Percentiles rank a stretch among this genome's conserved stretches.
Conservation (phyloP, 2,888 invertebrate genomes). For the Hermaeophaga mercurialis region DNA sequence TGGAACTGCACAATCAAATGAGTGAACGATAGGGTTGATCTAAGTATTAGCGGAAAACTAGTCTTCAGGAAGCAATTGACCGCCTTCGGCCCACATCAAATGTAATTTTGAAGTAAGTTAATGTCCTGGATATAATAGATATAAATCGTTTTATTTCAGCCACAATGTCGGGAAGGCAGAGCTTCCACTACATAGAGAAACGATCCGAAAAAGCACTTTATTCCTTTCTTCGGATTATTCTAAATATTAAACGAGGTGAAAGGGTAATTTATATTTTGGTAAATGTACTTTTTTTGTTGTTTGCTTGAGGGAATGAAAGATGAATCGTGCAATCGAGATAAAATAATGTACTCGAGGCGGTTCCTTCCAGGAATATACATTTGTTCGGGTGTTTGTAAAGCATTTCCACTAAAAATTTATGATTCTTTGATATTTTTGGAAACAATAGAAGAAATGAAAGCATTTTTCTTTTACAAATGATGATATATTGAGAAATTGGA, state of each 20-base stretch:
- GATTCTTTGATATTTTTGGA: slow-evolving; percentile 1
- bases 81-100: slow-evolving; percentile 41
- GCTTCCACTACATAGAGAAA: slow-evolving; percentile 23
- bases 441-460: background rate
- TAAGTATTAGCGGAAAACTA: slow-evolving; percentile 24
- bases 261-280: slow-evolving; percentile 17
- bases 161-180: slow-evolving; percentile 37
- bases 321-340: slow-evolving; percentile 6
- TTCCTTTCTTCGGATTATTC: slow-evolving; percentile 11
- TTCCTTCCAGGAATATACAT: background rate
- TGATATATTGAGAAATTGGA: background rate
- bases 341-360: slow-evolving; percentile 4
- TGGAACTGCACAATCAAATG: slow-evolving; percentile 17
- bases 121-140: slow-evolving; percentile 52
- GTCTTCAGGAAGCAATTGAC: slow-evolving; percentile 34
- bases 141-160: slow-evolving; percentile 50
- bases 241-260: slow-evolving; percentile 19
- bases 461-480: background rate
- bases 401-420: slow-evolving; percentile 6
- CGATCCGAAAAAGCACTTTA: slow-evolving; percentile 8
- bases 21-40: slow-evolving; percentile 22
- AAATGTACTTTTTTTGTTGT: slow-evolving; percentile 13
- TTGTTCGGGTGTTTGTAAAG: slow-evolving; percentile 5
- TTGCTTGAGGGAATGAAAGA: background rate
- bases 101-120: slow-evolving; percentile 51